Percentiles rank a stretch among this genome's conserved stretches.
phyloP scores from a whole-genome alignment of 2,797 vertebrate genomes.

The Phrynocephalus guinanensis region DNA sequence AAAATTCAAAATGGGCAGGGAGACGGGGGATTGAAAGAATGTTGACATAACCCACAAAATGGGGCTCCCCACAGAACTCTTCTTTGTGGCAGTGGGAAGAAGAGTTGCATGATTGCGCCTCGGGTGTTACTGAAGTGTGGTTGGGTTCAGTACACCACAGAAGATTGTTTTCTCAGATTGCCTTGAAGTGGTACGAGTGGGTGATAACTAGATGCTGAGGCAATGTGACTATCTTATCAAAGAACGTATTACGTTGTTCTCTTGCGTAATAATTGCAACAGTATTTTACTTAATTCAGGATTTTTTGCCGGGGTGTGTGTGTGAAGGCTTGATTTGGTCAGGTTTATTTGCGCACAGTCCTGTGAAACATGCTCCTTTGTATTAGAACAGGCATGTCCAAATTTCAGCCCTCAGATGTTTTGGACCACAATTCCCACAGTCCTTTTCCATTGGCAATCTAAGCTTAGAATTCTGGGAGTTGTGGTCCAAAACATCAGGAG shows the following conservation, averaged over 20 bases:
- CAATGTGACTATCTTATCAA: slow-evolving; percentile 7
- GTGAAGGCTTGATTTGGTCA: background rate
- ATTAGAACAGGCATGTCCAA: too few relatives aligned
- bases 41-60: background rate
- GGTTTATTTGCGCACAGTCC: background rate
- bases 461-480: too few relatives aligned
- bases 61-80: background rate
- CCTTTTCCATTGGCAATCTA: too few relatives aligned
- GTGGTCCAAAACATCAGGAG: too few relatives aligned
- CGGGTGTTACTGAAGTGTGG: slow-evolving; percentile 5
- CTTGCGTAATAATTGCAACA: background rate
- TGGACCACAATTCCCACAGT: too few relatives aligned
- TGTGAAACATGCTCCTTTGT: background rate
- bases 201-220: slow-evolving; percentile 4
- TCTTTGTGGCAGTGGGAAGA: background rate
- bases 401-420: too few relatives aligned
- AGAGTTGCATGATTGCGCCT: background rate
- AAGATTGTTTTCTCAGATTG: slow-evolving; percentile 9
- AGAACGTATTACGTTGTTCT: background rate
- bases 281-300: slow-evolving; percentile 7
- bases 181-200: slow-evolving; percentile 1
- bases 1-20: background rate
- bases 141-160: slow-evolving; percentile 3
- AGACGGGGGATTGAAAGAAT: background rate
- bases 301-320: background rate